Conservation (phyloP, 2,797 vertebrate species). For the Pangasius macronema region DNA sequence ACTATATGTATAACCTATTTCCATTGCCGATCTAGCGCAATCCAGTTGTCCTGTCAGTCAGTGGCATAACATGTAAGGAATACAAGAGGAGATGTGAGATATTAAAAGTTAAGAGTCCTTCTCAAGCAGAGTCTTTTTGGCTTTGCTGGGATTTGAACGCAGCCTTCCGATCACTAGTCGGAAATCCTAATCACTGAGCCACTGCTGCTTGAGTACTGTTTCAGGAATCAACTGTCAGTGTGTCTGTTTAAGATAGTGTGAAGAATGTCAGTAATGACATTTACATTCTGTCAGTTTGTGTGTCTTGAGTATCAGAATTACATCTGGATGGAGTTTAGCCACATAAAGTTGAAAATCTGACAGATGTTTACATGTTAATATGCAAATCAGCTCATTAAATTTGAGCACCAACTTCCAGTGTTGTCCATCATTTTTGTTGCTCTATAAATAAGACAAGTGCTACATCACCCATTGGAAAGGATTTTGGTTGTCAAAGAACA, state of each 20-base stretch:
- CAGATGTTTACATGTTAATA: background rate
- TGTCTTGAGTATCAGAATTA: background rate
- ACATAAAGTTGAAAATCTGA: background rate
- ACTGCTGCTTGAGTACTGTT: background rate
- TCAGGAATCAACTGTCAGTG: background rate
- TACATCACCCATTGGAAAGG: background rate
- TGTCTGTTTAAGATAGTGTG: background rate
- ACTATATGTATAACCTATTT: slow-evolving; percentile 1
- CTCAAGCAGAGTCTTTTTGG: background rate
- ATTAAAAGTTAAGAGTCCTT: background rate
- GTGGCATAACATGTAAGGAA: background rate
- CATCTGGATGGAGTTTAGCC: background rate
- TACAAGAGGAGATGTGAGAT: background rate
- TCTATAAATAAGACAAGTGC: background rate
- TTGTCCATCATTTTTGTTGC: background rate
- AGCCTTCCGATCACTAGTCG: background rate
- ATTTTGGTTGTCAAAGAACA: background rate
- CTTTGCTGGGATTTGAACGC: background rate
- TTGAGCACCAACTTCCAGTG: background rate
- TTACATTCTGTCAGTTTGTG: background rate
- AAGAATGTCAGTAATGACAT: background rate
- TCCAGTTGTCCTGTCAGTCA: background rate
- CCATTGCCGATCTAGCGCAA: background rate
- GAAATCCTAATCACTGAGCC: background rate
- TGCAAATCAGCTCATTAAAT: background rate